Percentiles rank a stretch among this genome's conserved stretches.
Conservation (phyloP, 64 coral and sea anemone genomes). For the Montipora foliosa region DNA sequence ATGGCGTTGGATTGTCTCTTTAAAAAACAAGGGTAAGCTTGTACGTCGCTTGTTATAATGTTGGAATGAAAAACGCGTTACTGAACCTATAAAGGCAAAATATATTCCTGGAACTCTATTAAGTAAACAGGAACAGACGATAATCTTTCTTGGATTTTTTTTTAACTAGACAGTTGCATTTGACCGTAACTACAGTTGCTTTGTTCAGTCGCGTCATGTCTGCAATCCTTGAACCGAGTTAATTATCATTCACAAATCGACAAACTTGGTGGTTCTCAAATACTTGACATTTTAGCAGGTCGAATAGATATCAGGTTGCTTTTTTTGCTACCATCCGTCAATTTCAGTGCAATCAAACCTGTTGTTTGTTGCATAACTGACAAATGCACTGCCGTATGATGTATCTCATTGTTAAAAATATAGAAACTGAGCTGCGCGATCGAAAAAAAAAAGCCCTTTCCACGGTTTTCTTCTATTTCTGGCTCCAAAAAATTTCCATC, state of each 20-base stretch:
- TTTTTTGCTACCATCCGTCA: not conserved
- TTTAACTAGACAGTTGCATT: not conserved
- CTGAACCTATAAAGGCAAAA: too few relatives aligned
- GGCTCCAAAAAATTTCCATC: not conserved
- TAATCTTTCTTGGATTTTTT: too few relatives aligned
- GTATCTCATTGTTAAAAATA: not conserved
- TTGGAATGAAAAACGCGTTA: too few relatives aligned
- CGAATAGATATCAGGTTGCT: too few relatives aligned
- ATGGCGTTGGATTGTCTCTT: too few relatives aligned
- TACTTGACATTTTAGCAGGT: not conserved
- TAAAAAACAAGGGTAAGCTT: too few relatives aligned
- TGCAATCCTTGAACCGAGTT: not conserved
- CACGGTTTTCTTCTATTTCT: not conserved
- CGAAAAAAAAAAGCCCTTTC: not conserved
- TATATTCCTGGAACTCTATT: too few relatives aligned
- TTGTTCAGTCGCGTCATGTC: not conserved
- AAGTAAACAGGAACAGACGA: too few relatives aligned
- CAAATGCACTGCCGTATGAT: not conserved
- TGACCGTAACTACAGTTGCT: not conserved
- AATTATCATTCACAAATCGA: constrained; percentile 5
- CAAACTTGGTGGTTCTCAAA: not conserved
- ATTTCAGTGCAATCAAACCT: not conserved
- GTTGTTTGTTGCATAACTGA: not conserved
- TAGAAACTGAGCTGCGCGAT: too few relatives aligned
- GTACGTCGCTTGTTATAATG: too few relatives aligned